phyloP scores from a whole-genome alignment of 2,888 invertebrate species.

The Campoletis raptor region DNA sequence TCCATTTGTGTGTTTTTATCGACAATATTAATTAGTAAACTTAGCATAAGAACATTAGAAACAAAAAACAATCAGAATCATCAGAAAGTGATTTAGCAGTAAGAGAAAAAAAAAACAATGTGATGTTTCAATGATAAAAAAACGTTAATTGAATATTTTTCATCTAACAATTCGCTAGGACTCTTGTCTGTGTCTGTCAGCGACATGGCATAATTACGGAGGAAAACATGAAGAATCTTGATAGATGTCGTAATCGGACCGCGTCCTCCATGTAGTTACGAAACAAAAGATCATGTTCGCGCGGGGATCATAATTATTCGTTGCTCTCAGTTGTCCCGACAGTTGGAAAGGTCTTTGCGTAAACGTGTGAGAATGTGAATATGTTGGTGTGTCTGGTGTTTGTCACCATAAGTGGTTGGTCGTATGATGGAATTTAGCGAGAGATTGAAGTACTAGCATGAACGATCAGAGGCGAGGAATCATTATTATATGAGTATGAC shows the following conservation, averaged over 20 bases:
- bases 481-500: conserved; percentile 6
- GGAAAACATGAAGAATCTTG: background rate
- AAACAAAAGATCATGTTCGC: conserved; percentile 16
- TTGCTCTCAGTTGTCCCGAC: conserved; percentile 5
- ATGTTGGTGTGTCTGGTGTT: background rate
- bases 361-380: background rate
- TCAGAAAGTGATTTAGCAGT: background rate
- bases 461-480: conserved; percentile 42
- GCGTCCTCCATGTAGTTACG: background rate
- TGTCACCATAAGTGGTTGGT: conserved; percentile 63
- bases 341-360: background rate
- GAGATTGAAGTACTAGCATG: conserved; percentile 67
- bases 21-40: background rate
- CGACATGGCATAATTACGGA: background rate
- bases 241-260: conserved; percentile 8
- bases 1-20: background rate
- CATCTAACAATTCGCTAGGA: background rate
- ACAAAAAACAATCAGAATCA: background rate
- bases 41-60: background rate
- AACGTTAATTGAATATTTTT: background rate
- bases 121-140: background rate
- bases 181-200: background rate
- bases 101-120: background rate
- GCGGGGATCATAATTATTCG: conserved; percentile 10
- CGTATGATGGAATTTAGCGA: conserved; percentile 81